These are phyloP conservation scores for Sitophilus oryzae DNA, from an alignment of 1,140 invertebrate genomes.

Conservation along the genomic window DNA sequence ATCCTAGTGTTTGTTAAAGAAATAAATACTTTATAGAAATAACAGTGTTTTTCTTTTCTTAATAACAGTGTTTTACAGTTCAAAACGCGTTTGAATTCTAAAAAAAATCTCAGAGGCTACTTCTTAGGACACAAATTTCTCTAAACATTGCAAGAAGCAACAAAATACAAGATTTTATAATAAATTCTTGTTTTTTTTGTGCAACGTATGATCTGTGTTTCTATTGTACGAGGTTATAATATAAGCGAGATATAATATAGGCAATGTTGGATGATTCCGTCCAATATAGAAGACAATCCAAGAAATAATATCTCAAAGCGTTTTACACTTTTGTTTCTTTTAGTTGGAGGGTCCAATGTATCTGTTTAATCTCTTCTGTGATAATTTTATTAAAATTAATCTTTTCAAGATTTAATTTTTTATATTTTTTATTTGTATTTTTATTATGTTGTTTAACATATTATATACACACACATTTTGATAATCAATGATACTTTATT, in stretches of 20 bases:
- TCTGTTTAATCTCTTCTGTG: slow-evolving; percentile 38
- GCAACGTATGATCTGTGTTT: no score
- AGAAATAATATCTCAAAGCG: not conserved
- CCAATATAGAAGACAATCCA: slow-evolving; percentile 28
- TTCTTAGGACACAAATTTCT: no score
- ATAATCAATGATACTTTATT: not conserved
- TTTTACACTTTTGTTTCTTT: slow-evolving; percentile 22
- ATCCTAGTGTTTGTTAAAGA: slow-evolving; percentile 38
- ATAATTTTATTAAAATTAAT: slow-evolving; percentile 35
- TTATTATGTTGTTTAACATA: not conserved
- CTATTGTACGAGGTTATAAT: no score
- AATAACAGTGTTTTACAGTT: not conserved
- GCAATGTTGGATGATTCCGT: slow-evolving; percentile 15
- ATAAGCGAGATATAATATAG: slow-evolving; percentile 1
- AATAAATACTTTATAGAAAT: slow-evolving; percentile 28
- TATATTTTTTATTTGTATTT: not conserved
- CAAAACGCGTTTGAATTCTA: no score
- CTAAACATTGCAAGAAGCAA: no score
- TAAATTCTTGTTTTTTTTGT: no score
- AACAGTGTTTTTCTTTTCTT: not conserved
- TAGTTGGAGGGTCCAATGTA: slow-evolving; percentile 24
- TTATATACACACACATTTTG: not conserved
- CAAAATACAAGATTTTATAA: no score
- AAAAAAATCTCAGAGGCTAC: no score
- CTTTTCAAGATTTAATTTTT: slow-evolving; percentile 15